Percentiles rank a stretch among this genome's conserved stretches.
These are phyloP conservation scores for Drosophila siamana DNA, from an alignment of 2,888 invertebrate species.

Conservation along the genomic window DNA sequence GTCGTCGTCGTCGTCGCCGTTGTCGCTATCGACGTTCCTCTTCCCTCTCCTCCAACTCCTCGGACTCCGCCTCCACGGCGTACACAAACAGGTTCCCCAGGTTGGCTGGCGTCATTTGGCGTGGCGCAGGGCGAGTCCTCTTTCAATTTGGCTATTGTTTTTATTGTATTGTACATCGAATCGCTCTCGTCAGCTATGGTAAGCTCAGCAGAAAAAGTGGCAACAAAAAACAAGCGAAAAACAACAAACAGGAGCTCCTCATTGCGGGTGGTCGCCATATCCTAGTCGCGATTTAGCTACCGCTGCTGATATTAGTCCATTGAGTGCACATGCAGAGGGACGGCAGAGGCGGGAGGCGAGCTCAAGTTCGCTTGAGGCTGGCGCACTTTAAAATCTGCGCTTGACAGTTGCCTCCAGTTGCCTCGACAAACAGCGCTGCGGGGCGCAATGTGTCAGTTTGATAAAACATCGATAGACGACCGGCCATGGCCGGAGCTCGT, in stretches of 20 bases:
- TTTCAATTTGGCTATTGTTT: constrained; percentile 50
- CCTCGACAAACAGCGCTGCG: neutral
- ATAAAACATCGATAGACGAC: constrained; percentile 22
- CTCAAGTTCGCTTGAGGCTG: constrained; percentile 5
- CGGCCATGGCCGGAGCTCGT: constrained; percentile 14
- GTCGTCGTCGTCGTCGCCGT: constrained; percentile 29
- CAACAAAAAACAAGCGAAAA: constrained; percentile 22
- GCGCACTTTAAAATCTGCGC: constrained; percentile 42
- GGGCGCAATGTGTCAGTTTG: constrained; percentile 39
- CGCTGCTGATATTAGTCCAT: constrained; percentile 24
- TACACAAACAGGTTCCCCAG: constrained; percentile 4
- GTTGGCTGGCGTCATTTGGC: constrained; percentile 38
- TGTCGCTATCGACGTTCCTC: constrained; percentile 18
- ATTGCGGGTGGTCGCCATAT: constrained; percentile 36
- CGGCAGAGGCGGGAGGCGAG: neutral
- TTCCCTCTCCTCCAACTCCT: constrained; percentile 11
- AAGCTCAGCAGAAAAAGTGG: constrained; percentile 13
- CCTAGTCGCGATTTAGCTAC: constrained; percentile 7
- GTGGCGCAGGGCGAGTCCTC: neutral
- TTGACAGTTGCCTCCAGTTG: constrained; percentile 37
- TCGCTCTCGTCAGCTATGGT: constrained; percentile 10
- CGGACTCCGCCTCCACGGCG: neutral
- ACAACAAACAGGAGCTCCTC: constrained; percentile 38
- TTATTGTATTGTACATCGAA: constrained; percentile 31
- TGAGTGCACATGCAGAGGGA: constrained; percentile 14